Base-by-base conservation (phyloP, 2,888 invertebrate genomes). In the Nasonia oneida region DNA sequence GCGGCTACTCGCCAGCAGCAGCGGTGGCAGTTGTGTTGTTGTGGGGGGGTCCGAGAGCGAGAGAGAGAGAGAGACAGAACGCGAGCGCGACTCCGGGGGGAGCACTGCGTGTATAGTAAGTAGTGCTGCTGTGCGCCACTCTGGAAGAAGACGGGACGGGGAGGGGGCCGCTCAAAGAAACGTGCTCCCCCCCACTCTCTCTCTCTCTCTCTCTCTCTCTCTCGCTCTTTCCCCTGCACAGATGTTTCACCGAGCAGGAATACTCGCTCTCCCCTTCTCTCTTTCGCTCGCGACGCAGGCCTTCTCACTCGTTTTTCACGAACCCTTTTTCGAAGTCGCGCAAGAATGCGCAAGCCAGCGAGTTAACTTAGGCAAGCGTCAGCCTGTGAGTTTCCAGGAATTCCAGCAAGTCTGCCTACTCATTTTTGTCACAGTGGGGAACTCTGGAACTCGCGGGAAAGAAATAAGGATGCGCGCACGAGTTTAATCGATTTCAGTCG, bases 11-110 rank as follows among this genome's bases (percentile, higher is more conserved):
- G n/a, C 73, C 47, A 61, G 57, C 57, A 61, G 57, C 57, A 8
- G 57, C 57, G 57, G 57, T 23, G 57, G 67, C 50, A 50, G 57
- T 85, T 88, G 88, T 88, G 88, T 89, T 89, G 90, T 90, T 89
- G 89, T 89, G 64, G 75, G 82, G 77, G 80, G 82, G 64, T 83
- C 76, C 70, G 78, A 29, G 50, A 76, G 37, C 70, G 50, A n/a
- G 23, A 64, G 74, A 39, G 70, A 39, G 23, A 23, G 23, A 23
- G 23, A 23, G 23, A 64, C 42, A 50, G 61, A 42, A n/a, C 29
- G 57, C 29, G 81, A 57, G 67, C 6, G 18, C 6, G 80, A 50
- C 53, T 53, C 18, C 18, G 61, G 57, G 37, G 18, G 71, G 33
- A 23, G n/a, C 15, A 57, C 47, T 12, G 4, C 10, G 29, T 1